Base-by-base conservation (phyloP, 2,888 invertebrate genomes). In the Tipula lateralis region DNA sequence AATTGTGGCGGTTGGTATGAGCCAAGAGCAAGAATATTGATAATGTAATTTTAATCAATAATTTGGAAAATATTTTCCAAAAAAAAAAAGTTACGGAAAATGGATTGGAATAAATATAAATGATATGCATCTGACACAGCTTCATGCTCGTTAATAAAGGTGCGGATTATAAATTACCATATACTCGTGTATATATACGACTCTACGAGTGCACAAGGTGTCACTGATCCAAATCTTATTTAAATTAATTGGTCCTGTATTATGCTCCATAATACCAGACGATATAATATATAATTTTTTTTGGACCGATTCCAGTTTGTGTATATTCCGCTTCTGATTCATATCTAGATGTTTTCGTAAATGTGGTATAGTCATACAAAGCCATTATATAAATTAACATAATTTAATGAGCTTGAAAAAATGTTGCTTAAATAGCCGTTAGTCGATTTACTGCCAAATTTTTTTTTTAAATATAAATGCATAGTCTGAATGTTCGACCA, bases 11-110 rank as follows among this genome's bases (percentile, higher is more conserved):
- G 19, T 24, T 44, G 44, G 9, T 24, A 66, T 66, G 24, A 66
- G 66, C 9, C 24, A 66, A 66, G 24, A 19, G 66, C 6, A 66
- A 66, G 66, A 66, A 66, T 24, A 66, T 24, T 66, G 66, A 24
- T 66, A 66, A 66, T 66, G 66, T 66, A 66, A 66, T 66, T 24
- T 66, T 66, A 66, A 66, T 66, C 19, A 66, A 66, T 66, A 66
- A 50, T 16, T 50, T 4, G 44, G 16, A 50, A 50, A 50, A 50
- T 9, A 50, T 50, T 50, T 66, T 44, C 3, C n/a, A 13, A 44
- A 13, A 39, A 39, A 24, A 39, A 39, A 24, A 7, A 66, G 5
- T 44, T 39, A 44, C 36, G 12, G 36, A 39, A 39, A 44, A 44
- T 24, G 24, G 24, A 66, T 24, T 19, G 7, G 24, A 24, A 24